Conservation (phyloP, 2,797 vertebrate species). For the Helicolenus hilgendorfi region DNA sequence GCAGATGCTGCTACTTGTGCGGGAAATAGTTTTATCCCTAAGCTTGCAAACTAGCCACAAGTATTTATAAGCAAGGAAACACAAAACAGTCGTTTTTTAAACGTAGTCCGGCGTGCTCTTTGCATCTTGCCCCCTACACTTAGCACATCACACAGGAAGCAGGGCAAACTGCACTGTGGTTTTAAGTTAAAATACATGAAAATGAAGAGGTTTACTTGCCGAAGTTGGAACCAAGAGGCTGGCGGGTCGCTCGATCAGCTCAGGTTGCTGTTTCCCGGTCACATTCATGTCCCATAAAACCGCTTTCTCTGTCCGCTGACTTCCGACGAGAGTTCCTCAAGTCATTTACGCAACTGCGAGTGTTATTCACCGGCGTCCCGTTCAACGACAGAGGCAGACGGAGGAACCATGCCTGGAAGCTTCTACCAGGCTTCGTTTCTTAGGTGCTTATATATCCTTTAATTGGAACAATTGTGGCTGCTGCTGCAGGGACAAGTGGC, state of each 20-base stretch:
- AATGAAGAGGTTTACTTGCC: constrained; percentile 86
- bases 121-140: neutral
- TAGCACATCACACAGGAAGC: neutral
- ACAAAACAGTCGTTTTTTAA: neutral
- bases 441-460: neutral
- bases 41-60: accelerated
- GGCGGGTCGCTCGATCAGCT: constrained; percentile 92
- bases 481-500: neutral
- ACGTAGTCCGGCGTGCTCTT: neutral
- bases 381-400: constrained; percentile 9
- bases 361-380: constrained; percentile 60
- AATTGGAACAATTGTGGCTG: neutral
- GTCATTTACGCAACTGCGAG: constrained; percentile 78
- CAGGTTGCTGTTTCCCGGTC: constrained; percentile 89
- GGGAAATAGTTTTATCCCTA: accelerated
- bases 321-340: constrained; percentile 81
- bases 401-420: constrained; percentile 36
- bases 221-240: constrained; percentile 92
- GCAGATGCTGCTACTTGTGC: accelerated
- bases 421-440: neutral
- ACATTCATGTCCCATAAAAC: constrained; percentile 93
- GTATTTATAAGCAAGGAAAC: neutral
- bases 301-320: constrained; percentile 84
- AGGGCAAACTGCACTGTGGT: neutral
- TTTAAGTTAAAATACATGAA: neutral